These are phyloP conservation scores for Rhinolophus ferrumequinum DNA, from an alignment of 2,113 vertebrate genomes.

Conservation along the genomic window DNA sequence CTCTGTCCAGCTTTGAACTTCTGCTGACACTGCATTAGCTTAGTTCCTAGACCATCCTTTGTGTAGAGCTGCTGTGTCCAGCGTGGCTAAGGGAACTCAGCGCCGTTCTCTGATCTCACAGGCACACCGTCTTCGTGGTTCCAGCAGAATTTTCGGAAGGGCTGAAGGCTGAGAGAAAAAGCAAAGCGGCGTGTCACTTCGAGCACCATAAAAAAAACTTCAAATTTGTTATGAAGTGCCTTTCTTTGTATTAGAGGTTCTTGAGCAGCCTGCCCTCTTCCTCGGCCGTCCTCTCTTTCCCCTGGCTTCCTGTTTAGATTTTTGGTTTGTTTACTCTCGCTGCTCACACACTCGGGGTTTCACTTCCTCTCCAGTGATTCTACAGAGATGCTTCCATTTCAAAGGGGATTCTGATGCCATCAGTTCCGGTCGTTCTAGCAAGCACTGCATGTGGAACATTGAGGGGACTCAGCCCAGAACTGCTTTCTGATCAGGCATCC, in stretches of 20 bases:
- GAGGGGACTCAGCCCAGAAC: background rate
- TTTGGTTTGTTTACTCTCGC: background rate
- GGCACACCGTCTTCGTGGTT: background rate
- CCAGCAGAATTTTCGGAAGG: background rate
- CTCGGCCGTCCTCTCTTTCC: background rate
- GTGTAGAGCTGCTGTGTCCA: background rate
- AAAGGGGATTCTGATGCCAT: background rate
- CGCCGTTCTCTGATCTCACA: background rate
- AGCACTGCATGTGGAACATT: fast-evolving
- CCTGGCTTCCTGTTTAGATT: background rate
- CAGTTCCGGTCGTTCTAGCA: background rate
- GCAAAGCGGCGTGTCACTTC: background rate
- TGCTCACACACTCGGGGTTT: background rate
- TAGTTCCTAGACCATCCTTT: background rate
- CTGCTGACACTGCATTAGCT: background rate
- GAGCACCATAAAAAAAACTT: background rate
- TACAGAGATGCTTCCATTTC: background rate
- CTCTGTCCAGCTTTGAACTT: background rate
- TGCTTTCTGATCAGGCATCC: background rate
- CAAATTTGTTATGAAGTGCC: background rate
- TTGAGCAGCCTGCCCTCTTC: background rate
- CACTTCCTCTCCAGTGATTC: background rate
- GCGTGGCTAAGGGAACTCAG: background rate
- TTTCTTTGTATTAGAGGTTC: background rate
- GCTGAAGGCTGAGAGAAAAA: background rate